Evolutionary conservation across 2,113 vertebrate species (phyloP), one percentile per base, ranked within the genome.

Genomic region (Elachura formosa): DNA sequence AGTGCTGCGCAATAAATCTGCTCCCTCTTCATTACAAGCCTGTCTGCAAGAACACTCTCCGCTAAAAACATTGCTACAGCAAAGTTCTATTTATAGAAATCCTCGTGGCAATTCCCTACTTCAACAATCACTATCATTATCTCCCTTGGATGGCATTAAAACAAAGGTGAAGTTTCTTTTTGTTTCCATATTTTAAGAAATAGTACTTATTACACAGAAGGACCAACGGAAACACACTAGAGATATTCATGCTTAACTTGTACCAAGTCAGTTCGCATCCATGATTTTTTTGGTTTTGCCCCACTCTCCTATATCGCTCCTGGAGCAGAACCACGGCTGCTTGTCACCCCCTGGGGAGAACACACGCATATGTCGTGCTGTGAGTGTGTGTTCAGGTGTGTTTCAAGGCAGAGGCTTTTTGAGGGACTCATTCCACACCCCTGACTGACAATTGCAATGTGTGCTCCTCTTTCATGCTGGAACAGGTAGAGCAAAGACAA

Each of bases 1-100:
- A 92, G 88, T 95, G 84, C 88, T 84, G 90, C 72, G 87, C 89
- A 91, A 95, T 94, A 94, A 95, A 95, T 96, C 89, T 95, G 94
- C 86, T 89, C 64, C 80, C 73, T 89, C 89, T 89, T 89, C 36
- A n/a, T 80, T 93, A 87, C 80, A 61, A 90, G 91, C 68, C 89
- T 90, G 93, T 87, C 89, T 95, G 80, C 4, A 6, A 81, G 88
- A 94, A 90, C 86, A 72, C 84, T 84, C 86, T 81, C 77, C 52
- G 25, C 91, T 91, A 91, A 97, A 97, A 93, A 91, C 91, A 90
- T 1, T 90, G 89, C 92, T 91, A 23, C 6, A 94, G 86, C 71
- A 76, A 90, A 95, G 73, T 29, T 55, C 96, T 97, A 91, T 94
- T 96, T 93, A 94, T 90, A 96, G 86, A 71, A 75, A 90, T 84